Evolutionary conservation across 1,140 invertebrate species (phyloP).

Genomic region (Drosophila albomicans): DNA sequence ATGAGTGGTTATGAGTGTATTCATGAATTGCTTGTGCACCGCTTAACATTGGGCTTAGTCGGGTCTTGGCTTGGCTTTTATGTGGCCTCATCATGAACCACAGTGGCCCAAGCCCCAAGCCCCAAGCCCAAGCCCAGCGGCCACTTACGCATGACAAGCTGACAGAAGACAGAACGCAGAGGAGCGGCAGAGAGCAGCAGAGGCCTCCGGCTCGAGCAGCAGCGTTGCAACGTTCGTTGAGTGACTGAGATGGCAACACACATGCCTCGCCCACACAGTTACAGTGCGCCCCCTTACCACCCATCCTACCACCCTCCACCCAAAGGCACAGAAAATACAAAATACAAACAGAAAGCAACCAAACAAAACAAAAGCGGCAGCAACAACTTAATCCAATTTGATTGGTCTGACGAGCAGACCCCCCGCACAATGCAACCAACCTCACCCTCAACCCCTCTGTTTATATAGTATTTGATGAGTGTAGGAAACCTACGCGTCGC

Average conservation of each 20-base stretch:
- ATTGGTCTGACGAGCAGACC: conserved; percentile 57
- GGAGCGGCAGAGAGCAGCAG: too few species aligned
- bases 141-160: conserved; percentile 30
- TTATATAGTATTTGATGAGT: conserved; percentile 41
- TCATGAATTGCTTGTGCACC: conserved; percentile 31
- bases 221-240: too few species aligned
- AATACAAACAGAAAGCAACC: conserved; percentile 16
- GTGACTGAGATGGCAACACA: conserved; percentile 6
- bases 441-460: conserved; percentile 3
- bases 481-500: not conserved
- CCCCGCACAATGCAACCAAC: not conserved
- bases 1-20: conserved; percentile 35
- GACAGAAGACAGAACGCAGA: not conserved
- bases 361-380: conserved; percentile 50
- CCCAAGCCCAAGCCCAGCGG: too few species aligned
- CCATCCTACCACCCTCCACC: not conserved
- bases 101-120: not conserved
- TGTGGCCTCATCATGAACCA: conserved; percentile 41
- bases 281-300: not conserved
- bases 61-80: conserved; percentile 39
- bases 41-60: conserved; percentile 8
- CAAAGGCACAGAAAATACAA: not conserved
- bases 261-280: not conserved
- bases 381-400: conserved; percentile 82
- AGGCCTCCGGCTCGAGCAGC: conserved; percentile 9